These are phyloP conservation scores for Diorhabda carinulata DNA, from an alignment of 1,140 invertebrate species.

Conservation along the genomic window DNA sequence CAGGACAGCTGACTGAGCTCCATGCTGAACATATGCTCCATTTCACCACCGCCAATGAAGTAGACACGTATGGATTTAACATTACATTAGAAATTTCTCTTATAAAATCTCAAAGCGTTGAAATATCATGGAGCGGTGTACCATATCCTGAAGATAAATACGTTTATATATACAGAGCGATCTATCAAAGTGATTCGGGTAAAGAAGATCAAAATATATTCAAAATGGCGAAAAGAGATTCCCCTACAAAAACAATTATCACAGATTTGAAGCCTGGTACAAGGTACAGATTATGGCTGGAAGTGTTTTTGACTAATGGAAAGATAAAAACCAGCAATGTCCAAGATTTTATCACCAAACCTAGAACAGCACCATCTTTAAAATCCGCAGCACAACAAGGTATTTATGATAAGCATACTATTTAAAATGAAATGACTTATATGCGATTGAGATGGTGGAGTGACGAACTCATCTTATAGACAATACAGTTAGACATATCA, in stretches of 20 bases:
- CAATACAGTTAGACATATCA: no score
- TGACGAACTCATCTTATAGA: no score
- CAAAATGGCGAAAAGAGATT: slow-evolving; percentile 77
- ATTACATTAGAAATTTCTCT: slow-evolving; percentile 69
- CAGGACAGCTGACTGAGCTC: slow-evolving; percentile 68
- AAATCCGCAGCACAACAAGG: slow-evolving; percentile 54
- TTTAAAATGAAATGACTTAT: no score
- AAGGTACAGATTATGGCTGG: slow-evolving; percentile 79
- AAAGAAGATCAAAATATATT: slow-evolving; percentile 78
- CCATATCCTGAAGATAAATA: slow-evolving; percentile 84
- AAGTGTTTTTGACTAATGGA: slow-evolving; percentile 83
- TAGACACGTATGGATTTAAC: slow-evolving; percentile 67
- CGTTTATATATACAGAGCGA: slow-evolving; percentile 84
- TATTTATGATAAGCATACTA: slow-evolving; percentile 21
- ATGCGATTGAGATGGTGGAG: no score
- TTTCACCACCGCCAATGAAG: slow-evolving; percentile 56
- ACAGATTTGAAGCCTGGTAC: slow-evolving; percentile 74
- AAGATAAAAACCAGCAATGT: slow-evolving; percentile 85
- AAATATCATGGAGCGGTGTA: slow-evolving; percentile 76
- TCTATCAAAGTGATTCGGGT: slow-evolving; percentile 71
- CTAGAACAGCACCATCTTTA: slow-evolving; percentile 57
- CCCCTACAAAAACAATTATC: slow-evolving; percentile 64
- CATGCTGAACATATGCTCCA: slow-evolving; percentile 64
- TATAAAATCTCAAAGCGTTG: slow-evolving; percentile 70
- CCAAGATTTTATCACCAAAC: slow-evolving; percentile 80